Percentiles rank a stretch among this genome's conserved stretches.
Conservation (phyloP, 2,113 vertebrate genomes). For the Coturnix japonica region DNA sequence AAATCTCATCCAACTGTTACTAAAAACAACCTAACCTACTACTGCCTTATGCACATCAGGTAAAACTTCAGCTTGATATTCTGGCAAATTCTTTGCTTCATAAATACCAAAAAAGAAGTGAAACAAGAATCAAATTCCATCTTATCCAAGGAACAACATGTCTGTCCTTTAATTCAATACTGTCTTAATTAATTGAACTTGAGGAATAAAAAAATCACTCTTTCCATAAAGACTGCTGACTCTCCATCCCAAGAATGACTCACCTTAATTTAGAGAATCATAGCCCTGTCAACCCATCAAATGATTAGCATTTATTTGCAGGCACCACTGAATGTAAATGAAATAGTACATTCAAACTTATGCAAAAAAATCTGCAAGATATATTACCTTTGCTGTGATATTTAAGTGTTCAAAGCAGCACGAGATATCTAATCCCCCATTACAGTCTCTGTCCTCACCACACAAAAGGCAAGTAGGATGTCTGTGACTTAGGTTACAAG, state of each 20-base stretch:
- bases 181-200: constrained; percentile 8
- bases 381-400: background rate
- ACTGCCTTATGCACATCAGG: background rate
- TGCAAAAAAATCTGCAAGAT: background rate
- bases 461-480: background rate
- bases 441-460: background rate
- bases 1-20: background rate
- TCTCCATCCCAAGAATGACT: background rate
- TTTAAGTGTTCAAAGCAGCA: background rate
- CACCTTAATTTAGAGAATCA: background rate
- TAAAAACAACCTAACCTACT: background rate
- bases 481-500: background rate
- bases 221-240: constrained; percentile 5
- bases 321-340: background rate
- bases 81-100: background rate
- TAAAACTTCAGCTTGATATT: background rate
- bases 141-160: background rate
- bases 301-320: constrained; percentile 8
- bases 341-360: background rate
- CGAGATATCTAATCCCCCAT: background rate
- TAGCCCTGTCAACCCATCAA: background rate
- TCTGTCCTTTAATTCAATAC: background rate
- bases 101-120: background rate
- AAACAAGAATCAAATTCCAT: background rate
- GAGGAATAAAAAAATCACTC: background rate